Evolutionary conservation across 2,797 vertebrate species (phyloP), one percentile per base, ranked within the genome.

Genomic region (Leptodactylus fallax): DNA sequence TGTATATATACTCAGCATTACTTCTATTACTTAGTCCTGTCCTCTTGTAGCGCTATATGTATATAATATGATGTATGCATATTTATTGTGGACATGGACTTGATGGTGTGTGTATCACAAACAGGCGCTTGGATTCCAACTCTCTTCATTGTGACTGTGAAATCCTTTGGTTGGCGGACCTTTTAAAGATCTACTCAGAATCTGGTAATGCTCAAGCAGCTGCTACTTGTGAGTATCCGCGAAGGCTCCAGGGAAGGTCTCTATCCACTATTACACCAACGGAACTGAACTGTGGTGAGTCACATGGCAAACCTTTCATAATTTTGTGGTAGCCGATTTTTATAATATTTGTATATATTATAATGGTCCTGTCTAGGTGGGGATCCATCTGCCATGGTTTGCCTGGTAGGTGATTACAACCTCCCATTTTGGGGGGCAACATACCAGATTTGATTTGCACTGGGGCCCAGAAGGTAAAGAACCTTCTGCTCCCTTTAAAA

Each of bases 171-270:
- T 92, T 99, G 92, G 97, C 98, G 0, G 98, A 99, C 91, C 94
- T 99, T 90, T 91, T 99, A 90, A 98, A 97, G 92, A 95, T 96
- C 0, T 99, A 99, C 0, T 97, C 97, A 0, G 96, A 97, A 92
- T 99, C 98, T 0, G 98, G 98, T 6, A 98, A 98, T 0, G 97
- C 98, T 0, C 98, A 99, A 91, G 98, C 98, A 0, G 98, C 98
- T 0, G 98, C 98, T 78, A 99, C 98, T 91, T 99, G 98, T 11
- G 98, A 99, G 89, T 95, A 96, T 60, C 98, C 98, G 0, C 94
- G 95, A 45, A 96, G 96, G 25, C 95, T 99, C 90, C 98, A 99
- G 92, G 98, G 98, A 17, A 93, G 98, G 86, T 99, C 98, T 0
- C 97, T 99, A 88, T 97, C 98, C 3, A 97, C 97, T 0, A 96